Evolutionary conservation across 2,797 vertebrate genomes (phyloP), one percentile per base, ranked within the genome.

Genomic region (Pelodytes ibericus): DNA sequence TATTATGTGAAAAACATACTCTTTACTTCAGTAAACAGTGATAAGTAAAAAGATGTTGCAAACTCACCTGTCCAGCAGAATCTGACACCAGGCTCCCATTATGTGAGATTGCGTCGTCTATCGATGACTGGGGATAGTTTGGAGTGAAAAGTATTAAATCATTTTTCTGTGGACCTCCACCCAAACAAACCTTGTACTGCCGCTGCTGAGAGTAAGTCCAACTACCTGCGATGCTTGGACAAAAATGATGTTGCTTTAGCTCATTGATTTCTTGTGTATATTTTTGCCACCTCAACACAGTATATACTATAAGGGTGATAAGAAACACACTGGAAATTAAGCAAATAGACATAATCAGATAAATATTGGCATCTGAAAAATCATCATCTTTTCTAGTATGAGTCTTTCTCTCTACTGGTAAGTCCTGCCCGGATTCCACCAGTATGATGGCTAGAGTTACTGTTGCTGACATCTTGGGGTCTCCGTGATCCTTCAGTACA

Each of bases 241-340:
- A 76, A 22, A 63, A 29, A 41, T n/a, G 57, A 29, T 44, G 62
- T 63, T 62, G 39, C 58, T 29, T 76, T 2, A 76, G 26, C 18
- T 62, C 26, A 57, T 57, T 18, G 3, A 76, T 70, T 57, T 71
- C 44, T 13, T 71, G 59, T 20, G 29, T 71, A 41, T 41, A 71
- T 27, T 63, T 76, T 20, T 71, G 68, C 74, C 47, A 57, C 27
- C 47, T 41, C 41, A 64, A 15, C 3, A 71, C 20, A 24, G 59
- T 63, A 3, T 64, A 76, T 2, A 22, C 39, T 9, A 71, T 70
- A 0, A 76, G 33, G n/a, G 59, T 69, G 41, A 76, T 24, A 0
- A 82, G 81, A 15, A 92, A 92, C 69, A 91, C 80, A 79, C 81
- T 81, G 0, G 87, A 91, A 81, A 91, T 71, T 0, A 87, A 89